phyloP scores from a whole-genome alignment of 2,113 vertebrate species.

The Plectropomus leopardus region DNA sequence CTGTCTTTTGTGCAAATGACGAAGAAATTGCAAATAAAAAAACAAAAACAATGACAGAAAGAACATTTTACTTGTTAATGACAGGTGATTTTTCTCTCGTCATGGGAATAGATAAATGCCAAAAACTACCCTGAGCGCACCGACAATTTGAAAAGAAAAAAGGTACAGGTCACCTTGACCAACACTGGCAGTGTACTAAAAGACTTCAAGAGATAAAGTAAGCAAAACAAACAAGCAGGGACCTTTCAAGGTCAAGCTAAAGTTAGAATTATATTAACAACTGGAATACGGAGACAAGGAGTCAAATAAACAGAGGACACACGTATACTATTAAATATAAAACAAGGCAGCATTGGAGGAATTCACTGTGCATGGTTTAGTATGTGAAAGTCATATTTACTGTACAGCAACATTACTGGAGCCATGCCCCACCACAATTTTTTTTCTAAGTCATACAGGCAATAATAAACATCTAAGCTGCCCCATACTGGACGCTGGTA shows the following conservation, averaged over 20 bases:
- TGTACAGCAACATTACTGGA: not conserved
- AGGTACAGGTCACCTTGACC: not conserved
- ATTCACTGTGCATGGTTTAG: not conserved
- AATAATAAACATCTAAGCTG: not conserved
- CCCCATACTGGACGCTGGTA: not conserved
- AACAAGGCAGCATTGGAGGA: not conserved
- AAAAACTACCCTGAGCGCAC: not conserved
- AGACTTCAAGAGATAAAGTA: not conserved
- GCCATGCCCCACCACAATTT: no score
- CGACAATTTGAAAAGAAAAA: not conserved
- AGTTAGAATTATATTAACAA: not conserved
- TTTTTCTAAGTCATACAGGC: not conserved
- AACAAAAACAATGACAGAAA: not conserved
- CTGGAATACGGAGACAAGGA: slow-evolving; percentile 2
- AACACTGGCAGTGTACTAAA: not conserved
- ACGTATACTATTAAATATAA: not conserved
- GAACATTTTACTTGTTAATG: no score
- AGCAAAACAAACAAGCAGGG: slow-evolving; percentile 17
- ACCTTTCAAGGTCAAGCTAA: slow-evolving; percentile 21
- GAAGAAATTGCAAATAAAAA: not conserved
- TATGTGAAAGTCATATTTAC: not conserved
- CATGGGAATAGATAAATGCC: not conserved
- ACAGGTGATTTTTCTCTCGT: not conserved
- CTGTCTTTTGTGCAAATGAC: not conserved
- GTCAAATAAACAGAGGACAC: not conserved